These are phyloP conservation scores for Nycteola revayana DNA, from an alignment of 2,888 invertebrate species.

Conservation along the genomic window DNA sequence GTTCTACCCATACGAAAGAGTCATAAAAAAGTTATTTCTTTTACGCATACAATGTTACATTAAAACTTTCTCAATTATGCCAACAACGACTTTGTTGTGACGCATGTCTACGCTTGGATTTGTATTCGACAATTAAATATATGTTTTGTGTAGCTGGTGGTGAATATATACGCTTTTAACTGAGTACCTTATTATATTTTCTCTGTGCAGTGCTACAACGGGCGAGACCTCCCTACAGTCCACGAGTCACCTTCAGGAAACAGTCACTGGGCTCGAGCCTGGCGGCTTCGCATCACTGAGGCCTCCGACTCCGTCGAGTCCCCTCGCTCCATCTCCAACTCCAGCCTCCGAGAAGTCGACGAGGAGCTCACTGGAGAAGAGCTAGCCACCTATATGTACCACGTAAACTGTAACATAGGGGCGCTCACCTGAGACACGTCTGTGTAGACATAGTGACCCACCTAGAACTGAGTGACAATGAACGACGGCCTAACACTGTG, in stretches of 20 bases:
- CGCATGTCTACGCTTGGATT: too few relatives aligned
- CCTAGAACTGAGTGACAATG: constrained; percentile 23
- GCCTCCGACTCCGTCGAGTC: constrained; percentile 71
- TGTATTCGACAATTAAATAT: too few relatives aligned
- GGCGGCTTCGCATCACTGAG: constrained; percentile 50
- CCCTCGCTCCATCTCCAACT: constrained; percentile 86
- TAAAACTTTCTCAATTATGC: too few relatives aligned
- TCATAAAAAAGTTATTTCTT: too few relatives aligned
- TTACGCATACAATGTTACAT: too few relatives aligned
- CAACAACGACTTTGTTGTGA: too few relatives aligned
- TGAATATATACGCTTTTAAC: too few relatives aligned
- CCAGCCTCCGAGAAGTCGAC: constrained; percentile 87
- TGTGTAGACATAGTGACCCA: constrained; percentile 41
- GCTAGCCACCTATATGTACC: constrained; percentile 86
- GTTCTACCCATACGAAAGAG: too few relatives aligned
- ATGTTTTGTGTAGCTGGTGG: too few relatives aligned
- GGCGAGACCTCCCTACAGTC: constrained; percentile 59
- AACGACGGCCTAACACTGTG: constrained; percentile 23
- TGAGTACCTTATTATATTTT: constrained; percentile 28
- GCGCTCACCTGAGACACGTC: constrained; percentile 70
- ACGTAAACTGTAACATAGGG: constrained; percentile 80
- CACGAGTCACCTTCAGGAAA: constrained; percentile 63
- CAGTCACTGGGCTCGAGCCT: constrained; percentile 59
- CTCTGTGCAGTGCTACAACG: constrained; percentile 53
- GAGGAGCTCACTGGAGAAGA: constrained; percentile 86